Evolutionary conservation across 2,113 vertebrate genomes (phyloP), one percentile per base, ranked within the genome.

Genomic region (Petrocephalus zakoni): DNA sequence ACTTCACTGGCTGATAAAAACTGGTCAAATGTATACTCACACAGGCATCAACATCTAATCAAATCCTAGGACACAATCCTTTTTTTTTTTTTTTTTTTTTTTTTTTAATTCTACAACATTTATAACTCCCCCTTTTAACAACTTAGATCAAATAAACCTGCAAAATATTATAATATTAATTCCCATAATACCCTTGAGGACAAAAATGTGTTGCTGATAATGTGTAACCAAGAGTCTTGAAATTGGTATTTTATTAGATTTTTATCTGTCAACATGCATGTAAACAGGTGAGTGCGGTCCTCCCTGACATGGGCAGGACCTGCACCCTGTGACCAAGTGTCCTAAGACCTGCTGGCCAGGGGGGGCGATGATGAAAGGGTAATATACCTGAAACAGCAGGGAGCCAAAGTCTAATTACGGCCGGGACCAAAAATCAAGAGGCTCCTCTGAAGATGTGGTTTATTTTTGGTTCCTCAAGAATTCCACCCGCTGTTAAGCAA

Each of bases 401-500:
- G 68, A 37, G 51, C 17, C 17, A 82, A 53, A 53, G 10, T 81
- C 64, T 81, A 81, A 81, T 88, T 88, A 82, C 6, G 21, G 72
- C 10, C 34, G 9, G 29, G 55, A 56, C 58, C 86, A n/a, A 15
- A 42, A 42, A 9, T n/a, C n/a, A 4, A 11, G 49, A 29, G 46
- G 49, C 51, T 47, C 86, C 86, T 87, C 53, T 81, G 49, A 53
- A 29, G 17, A 72, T 51, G 15, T 15, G 72, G 17, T 75, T 82
- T 81, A 81, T 88, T 88, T 88, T 78, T 55, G 68, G 87, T 22
- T 82, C 37, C 21, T 75, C 11, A 22, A 84, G 21, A 58, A 88
- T 49, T 56, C 53, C 22, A 37, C 91, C 91, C 51, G 92, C 90
- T 91, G 90, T 92, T 88, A 88, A 88, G 91, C 87, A 56, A n/a